Evolutionary conservation across 2,888 invertebrate genomes (phyloP), one percentile per base, ranked within the genome.

Genomic region (Actias luna): DNA sequence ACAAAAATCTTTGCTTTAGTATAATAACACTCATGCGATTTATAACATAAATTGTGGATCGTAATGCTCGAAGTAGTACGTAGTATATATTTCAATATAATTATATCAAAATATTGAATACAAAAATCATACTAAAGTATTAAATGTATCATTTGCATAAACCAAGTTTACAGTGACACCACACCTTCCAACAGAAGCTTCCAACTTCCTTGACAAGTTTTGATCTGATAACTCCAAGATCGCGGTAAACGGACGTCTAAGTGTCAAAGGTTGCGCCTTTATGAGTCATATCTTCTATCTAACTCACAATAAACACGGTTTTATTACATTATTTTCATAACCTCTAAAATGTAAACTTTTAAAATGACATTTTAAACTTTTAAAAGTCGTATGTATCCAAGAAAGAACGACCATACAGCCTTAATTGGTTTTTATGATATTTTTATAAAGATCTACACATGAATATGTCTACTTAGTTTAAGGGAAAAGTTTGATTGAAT

Each of bases 211-310:
- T 85, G 84, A 85, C 85, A 88, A 89, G 72, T 89, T 89, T 78
- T 73, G 82, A 91, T 91, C 90, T 73, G 91, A 91, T 91, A 88
- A 75, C 67, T 63, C 62, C 65, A 66, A 82, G 82, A 83, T 80
- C 71, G 74, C 75, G 70, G 77, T 76, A 77, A 83, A 80, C 69
- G 77, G 78, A 67, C 65, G 69, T 68, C 73, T 70, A 78, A 77
- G 84, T 81, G 87, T 72, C 76, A 80, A 78, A 81, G 79, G 73
- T 82, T 72, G 70, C 83, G 77, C 79, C 76, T 76, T 67, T 67
- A 67, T 69, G 70, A 64, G 58, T 42, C 46, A 55, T 76, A 84
- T 83, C 78, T 72, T 58, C 62, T 69, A 77, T 78, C 77, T 67
- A 18, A 59, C n/a, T 55, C 63, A 68, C 67, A 69, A 68, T 60